Conservation (phyloP, 2,888 invertebrate species). For the Synanthedon andrenaeformis region DNA sequence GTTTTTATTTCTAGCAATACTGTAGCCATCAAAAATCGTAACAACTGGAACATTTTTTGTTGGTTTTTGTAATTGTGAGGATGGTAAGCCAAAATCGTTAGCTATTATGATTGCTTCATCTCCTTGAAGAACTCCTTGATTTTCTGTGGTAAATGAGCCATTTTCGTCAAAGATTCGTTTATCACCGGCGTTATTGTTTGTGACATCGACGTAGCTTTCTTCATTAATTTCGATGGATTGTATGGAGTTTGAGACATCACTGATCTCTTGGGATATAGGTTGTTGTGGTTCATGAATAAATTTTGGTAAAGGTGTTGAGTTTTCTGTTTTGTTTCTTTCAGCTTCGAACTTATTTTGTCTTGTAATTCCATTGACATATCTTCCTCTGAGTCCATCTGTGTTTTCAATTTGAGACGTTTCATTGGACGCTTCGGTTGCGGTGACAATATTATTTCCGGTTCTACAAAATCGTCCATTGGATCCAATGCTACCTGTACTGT, state of each 20-base stretch:
- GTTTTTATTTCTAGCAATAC: slow-evolving; percentile 53
- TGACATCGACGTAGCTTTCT: slow-evolving; percentile 39
- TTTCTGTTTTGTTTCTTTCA: slow-evolving; percentile 49
- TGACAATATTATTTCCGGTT: slow-evolving; percentile 24
- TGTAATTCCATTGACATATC: slow-evolving; percentile 25
- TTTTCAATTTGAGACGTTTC: slow-evolving; percentile 19
- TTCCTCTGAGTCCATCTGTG: slow-evolving; percentile 23
- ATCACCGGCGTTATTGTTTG: slow-evolving; percentile 46
- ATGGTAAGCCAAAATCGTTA: slow-evolving; percentile 13
- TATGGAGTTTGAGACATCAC: slow-evolving; percentile 29
- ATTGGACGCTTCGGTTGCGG: slow-evolving; percentile 12
- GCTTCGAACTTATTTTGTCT: slow-evolving; percentile 37
- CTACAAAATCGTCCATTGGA: slow-evolving; percentile 25
- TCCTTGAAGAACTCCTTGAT: slow-evolving; percentile 49
- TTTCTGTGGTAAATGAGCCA: slow-evolving; percentile 50
- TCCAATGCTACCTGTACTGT: slow-evolving; percentile 50
- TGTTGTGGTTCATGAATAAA: slow-evolving; percentile 47
- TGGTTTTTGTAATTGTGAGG: slow-evolving; percentile 7
- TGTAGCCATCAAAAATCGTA: slow-evolving; percentile 58
- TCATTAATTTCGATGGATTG: slow-evolving; percentile 36
- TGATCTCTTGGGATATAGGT: slow-evolving; percentile 30
- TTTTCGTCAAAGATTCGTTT: slow-evolving; percentile 48
- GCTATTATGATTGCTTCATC: slow-evolving; percentile 38
- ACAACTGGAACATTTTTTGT: slow-evolving; percentile 32
- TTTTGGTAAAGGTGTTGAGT: slow-evolving; percentile 48